These are phyloP conservation scores for Ursus arctos DNA, from an alignment of 2,113 vertebrate species.

Conservation along the genomic window DNA sequence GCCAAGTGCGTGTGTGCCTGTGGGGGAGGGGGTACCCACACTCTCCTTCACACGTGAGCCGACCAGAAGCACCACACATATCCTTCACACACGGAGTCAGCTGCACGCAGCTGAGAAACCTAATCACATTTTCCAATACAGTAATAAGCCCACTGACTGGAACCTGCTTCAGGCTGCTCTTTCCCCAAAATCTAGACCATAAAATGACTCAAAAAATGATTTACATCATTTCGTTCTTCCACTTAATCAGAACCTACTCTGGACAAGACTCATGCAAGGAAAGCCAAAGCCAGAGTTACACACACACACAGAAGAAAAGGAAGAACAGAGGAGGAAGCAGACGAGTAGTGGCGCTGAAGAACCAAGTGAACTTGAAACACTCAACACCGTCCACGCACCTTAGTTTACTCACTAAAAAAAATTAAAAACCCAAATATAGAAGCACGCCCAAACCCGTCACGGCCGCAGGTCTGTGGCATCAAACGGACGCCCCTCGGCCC, in stretches of 20 bases:
- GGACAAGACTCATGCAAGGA: constrained; percentile 8
- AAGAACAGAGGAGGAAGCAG: background rate
- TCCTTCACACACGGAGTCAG: background rate
- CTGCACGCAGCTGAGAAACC: background rate
- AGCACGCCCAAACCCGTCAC: too few species aligned
- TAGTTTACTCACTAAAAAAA: background rate
- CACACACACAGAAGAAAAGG: background rate
- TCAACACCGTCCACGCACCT: background rate
- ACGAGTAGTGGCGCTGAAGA: background rate
- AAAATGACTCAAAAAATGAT: constrained; percentile 3
- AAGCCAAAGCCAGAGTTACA: background rate
- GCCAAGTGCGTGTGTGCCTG: background rate
- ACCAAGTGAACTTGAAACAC: constrained; percentile 26
- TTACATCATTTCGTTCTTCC: constrained; percentile 33
- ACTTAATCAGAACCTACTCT: constrained; percentile 28
- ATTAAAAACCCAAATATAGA: background rate
- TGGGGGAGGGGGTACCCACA: too few species aligned
- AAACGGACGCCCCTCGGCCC: background rate
- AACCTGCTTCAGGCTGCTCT: constrained; percentile 58
- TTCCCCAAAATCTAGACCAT: constrained; percentile 41
- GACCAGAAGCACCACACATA: background rate
- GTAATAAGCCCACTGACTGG: constrained; percentile 45
- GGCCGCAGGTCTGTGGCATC: background rate
- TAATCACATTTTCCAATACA: constrained; percentile 71
- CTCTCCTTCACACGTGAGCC: background rate